A percentile compares a stretch with the other conserved stretches of the same genome.
Conservation (phyloP, 2,113 vertebrate species). For the Fulica atra region DNA sequence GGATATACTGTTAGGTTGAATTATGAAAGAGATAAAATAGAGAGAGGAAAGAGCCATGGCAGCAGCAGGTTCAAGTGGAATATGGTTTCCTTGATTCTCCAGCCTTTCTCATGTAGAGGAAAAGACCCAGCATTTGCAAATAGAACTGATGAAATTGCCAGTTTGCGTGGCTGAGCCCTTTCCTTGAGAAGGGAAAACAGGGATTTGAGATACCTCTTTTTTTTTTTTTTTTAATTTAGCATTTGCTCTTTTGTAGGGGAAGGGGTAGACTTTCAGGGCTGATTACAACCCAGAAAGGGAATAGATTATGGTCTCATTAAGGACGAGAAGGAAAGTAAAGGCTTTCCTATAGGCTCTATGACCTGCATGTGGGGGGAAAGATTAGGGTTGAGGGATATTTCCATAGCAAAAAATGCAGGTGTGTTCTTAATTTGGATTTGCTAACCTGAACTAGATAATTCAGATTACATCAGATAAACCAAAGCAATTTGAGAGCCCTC, state of each 20-base stretch:
- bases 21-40: background rate
- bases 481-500: background rate
- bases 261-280: background rate
- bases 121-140: background rate
- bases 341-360: background rate
- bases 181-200: background rate
- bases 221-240: background rate
- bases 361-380: background rate
- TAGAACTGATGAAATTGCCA: background rate
- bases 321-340: background rate
- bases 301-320: background rate
- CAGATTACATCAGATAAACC: background rate
- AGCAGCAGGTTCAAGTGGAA: background rate
- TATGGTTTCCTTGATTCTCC: background rate
- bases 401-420: background rate
- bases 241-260: background rate
- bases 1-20: background rate
- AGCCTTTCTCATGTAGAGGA: background rate
- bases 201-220: rapidly evolving
- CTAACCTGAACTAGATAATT: background rate
- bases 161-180: background rate
- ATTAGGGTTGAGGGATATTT: background rate
- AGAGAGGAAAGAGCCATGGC: background rate
- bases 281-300: background rate
- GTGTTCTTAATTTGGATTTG: constrained; percentile 6